phyloP scores from a whole-genome alignment of 2,797 vertebrate species.

The Sorex maritimensis region DNA sequence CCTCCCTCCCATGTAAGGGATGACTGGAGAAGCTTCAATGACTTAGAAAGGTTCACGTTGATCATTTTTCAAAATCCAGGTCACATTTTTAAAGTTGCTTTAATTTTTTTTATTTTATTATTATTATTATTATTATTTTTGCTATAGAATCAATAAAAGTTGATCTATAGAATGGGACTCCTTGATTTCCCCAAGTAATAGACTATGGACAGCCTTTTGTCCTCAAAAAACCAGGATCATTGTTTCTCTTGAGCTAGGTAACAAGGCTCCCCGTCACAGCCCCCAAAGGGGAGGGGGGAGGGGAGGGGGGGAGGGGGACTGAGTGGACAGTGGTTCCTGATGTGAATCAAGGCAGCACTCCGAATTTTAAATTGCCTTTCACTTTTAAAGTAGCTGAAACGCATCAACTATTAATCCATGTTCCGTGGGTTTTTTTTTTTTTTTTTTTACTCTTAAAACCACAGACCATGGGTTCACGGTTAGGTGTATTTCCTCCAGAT shows the following conservation, averaged over 20 bases:
- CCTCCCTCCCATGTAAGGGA: not conserved
- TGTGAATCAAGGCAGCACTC: not conserved
- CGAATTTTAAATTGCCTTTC: conserved; percentile 29
- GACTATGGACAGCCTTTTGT: not conserved
- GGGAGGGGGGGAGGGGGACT: too few relatives aligned
- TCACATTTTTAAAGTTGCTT: not conserved
- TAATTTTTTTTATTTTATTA: too few relatives aligned
- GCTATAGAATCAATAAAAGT: not conserved
- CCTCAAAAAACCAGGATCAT: not conserved
- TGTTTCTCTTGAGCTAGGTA: fast-evolving
- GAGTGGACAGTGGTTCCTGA: fast-evolving
- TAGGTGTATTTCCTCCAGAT: not conserved
- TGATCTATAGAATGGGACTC: not conserved
- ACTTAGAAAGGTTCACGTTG: not conserved
- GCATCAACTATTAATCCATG: not conserved
- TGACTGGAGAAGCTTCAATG: not conserved
- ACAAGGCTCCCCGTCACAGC: fast-evolving
- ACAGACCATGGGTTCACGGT: not conserved
- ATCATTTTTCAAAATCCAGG: not conserved
- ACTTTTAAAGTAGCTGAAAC: not conserved
- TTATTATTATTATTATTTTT: too few relatives aligned
- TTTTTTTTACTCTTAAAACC: not conserved
- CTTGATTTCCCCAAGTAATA: not conserved
- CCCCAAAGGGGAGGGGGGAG: too few relatives aligned
- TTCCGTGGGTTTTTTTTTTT: too few relatives aligned